Base-by-base conservation (phyloP, 2,888 invertebrate genomes). In the Seira sanloemensis region DNA sequence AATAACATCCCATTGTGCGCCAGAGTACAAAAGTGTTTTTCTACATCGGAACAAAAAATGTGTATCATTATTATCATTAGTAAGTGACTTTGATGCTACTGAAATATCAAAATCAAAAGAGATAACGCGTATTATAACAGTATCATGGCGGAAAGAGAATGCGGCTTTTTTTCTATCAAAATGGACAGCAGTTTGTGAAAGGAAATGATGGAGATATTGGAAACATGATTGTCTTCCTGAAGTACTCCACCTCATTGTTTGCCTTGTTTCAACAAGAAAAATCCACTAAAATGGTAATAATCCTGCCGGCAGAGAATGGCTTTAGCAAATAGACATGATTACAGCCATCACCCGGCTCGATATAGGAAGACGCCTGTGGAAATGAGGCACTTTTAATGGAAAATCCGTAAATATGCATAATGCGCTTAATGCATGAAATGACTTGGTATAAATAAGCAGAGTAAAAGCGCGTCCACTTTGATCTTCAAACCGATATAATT, bases 401-500 rank as follows among this genome's bases (percentile, higher is more conserved):
- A 5, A 37, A 5, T 37, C 7, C 5, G 37, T 37, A 37, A 37
- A 37, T 37, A 37, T 37, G 37, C 37, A 37, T 37, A 37, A 37
- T 37, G 25, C 24, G 19, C 19, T n/a, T 50, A 73, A 73, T 73
- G 73, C 73, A 58, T 73, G 73, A 54, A 46, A 73, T 58, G 73
- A 54, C 73, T 54, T 54, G 73, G 54, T 67, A 9, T 19, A 54
- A 37, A 73, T 73, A 73, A 58, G 7, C 58, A 73, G 71, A 18
- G 46, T 71, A 27, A 26, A 71, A 73, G 58, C n/a, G n/a, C 73
- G 25, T 50, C 73, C 58, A 73, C 73, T 73, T 73, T 73, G 73
- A 73, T 73, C 12, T 58, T 54, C 24, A 73, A n/a, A 54, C 46
- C 50, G 69, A 69, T 77, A 67, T 77, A 67, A 77, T 69, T 77